Base-by-base conservation (phyloP, 2,888 invertebrate genomes). In the Chouioia cunea region DNA sequence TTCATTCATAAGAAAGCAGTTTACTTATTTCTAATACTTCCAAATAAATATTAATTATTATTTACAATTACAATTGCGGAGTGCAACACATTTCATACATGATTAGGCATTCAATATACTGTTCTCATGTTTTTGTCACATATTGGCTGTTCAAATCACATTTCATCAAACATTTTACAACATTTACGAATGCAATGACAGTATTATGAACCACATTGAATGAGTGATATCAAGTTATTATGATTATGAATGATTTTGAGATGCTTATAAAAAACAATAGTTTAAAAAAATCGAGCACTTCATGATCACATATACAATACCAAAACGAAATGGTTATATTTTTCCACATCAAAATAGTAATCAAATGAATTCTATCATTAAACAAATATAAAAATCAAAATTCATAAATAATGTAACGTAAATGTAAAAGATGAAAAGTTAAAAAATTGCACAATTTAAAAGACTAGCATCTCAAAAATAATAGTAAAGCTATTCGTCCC, bases 401-500 rank as follows among this genome's bases (percentile, higher is more conserved):
- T 23, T 23, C 14, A 50, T 43, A 60, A 65, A 65, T n/a, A 18
- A 22, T 3, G 23, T 20, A 27, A 53, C 23, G 46, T 43, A 53
- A 64, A 22, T 62, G 36, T 22, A 59, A 44, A 46, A 54, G 36
- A n/a, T 53, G 4, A 47, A 60, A 14, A 58, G 20, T 63, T 47
- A 16, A 60, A 66, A 53, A 63, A 65, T 65, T 57, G 18, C 62
- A 62, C 54, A 46, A 64, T 43, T 62, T 48, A 16, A n/a, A 53
- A 23, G 72, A 72, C 72, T 72, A 60, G 73, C 44, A 50, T 67
- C 16, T 62, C 57, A 36, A 48, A 57, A 70, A 58, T 63, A 44
- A 53, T 20, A 60, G 18, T 10, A 18, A 15, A 62, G 56, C 52
- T 57, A 70, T 71, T 74, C 50, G 14, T 65, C 64, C n/a, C 66